phyloP scores from a whole-genome alignment of 2,797 vertebrate species.

The Phataginus tetradactyla region DNA sequence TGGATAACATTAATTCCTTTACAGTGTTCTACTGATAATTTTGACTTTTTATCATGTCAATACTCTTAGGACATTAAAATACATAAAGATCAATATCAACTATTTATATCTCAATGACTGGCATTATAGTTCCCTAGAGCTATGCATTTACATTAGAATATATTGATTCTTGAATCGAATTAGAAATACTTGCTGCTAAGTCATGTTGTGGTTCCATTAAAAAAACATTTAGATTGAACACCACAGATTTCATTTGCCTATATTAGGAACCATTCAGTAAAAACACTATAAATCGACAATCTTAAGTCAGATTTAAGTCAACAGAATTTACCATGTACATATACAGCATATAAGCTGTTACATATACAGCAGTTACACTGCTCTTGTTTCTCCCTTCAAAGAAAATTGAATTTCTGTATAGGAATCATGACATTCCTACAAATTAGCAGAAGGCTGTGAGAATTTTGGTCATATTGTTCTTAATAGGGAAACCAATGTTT shows the following conservation, averaged over 20 bases:
- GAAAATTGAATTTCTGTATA: neutral
- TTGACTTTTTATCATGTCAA: neutral
- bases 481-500: neutral
- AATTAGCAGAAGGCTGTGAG: neutral
- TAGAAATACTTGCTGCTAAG: constrained; percentile 39
- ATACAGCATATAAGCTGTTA: neutral
- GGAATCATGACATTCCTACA: neutral
- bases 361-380: neutral
- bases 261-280: neutral
- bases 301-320: neutral
- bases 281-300: neutral
- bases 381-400: neutral
- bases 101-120: neutral
- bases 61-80: neutral
- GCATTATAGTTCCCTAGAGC: neutral
- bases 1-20: neutral
- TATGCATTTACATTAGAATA: constrained; percentile 35
- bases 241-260: neutral
- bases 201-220: constrained; percentile 8
- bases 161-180: constrained; percentile 22
- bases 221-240: constrained; percentile 11
- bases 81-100: neutral
- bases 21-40: neutral
- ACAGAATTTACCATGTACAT: neutral
- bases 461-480: neutral